These are phyloP conservation scores for Dione vanillae DNA, from an alignment of 2,888 invertebrate species.

Conservation along the genomic window DNA sequence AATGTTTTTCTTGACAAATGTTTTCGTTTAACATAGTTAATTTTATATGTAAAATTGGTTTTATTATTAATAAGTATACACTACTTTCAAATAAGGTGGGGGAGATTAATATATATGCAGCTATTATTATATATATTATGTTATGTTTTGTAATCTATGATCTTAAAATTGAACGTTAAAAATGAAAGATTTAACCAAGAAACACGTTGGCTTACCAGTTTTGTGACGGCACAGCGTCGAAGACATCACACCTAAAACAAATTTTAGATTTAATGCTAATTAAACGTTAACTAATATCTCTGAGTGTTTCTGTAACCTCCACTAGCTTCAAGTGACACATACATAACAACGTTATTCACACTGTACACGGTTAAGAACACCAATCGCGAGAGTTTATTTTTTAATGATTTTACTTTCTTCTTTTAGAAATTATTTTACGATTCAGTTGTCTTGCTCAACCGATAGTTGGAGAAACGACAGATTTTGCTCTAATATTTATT, in stretches of 20 bases:
- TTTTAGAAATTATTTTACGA: slow-evolving; percentile 26
- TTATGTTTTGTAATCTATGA: too few relatives aligned
- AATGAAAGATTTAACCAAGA: too few relatives aligned
- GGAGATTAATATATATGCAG: too few relatives aligned
- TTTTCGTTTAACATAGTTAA: not conserved
- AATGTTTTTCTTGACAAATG: not conserved
- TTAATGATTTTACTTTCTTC: slow-evolving; percentile 17
- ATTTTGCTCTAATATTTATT: slow-evolving; percentile 3
- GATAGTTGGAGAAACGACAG: not conserved
- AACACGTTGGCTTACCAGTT: too few relatives aligned
- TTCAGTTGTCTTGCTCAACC: slow-evolving; percentile 12
- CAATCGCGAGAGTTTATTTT: slow-evolving; percentile 8
- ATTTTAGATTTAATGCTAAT: not conserved
- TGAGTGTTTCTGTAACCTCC: not conserved
- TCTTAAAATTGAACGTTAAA: too few relatives aligned
- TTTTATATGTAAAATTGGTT: not conserved
- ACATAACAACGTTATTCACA: not conserved
- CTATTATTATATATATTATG: too few relatives aligned
- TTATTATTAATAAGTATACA: too few relatives aligned
- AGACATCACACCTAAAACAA: too few relatives aligned
- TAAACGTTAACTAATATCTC: not conserved
- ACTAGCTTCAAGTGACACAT: too few relatives aligned
- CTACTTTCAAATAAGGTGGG: too few relatives aligned
- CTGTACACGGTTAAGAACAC: not conserved
- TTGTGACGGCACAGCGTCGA: too few relatives aligned